These are phyloP conservation scores for Kryptopterus vitreolus DNA, from an alignment of 2,797 vertebrate species.

Conservation along the genomic window DNA sequence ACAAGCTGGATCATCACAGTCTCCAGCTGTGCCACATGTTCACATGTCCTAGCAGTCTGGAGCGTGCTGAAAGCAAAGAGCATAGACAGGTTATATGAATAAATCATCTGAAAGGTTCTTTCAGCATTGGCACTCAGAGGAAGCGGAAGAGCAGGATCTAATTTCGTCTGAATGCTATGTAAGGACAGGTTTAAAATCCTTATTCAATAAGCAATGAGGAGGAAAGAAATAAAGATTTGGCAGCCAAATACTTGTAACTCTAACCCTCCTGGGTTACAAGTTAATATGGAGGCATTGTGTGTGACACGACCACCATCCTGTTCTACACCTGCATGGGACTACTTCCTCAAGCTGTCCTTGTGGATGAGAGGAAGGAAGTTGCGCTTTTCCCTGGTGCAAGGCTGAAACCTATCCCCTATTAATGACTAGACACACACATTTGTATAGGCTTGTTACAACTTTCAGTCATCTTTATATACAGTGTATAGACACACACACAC, in stretches of 20 bases:
- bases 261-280: not conserved
- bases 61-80: constrained; percentile 46
- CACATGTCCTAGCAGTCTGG: constrained; percentile 59
- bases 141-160: constrained; percentile 12
- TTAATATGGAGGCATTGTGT: not conserved
- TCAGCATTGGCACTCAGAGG: not conserved
- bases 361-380: not conserved
- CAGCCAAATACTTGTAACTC: not conserved
- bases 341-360: constrained; percentile 8
- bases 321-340: not conserved
- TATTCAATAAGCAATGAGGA: not conserved
- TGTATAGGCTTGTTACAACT: not conserved
- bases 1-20: constrained; percentile 55
- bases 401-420: not conserved
- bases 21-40: constrained; percentile 48
- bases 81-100: constrained; percentile 45
- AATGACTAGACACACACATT: not conserved
- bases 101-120: constrained; percentile 56
- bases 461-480: not conserved
- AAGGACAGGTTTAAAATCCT: constrained; percentile 4
- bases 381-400: not conserved
- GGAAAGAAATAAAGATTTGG: not conserved
- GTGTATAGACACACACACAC: too few relatives aligned
- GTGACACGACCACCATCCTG: not conserved
- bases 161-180: constrained; percentile 21